A percentile compares a stretch with the other conserved stretches of the same genome.
Evolutionary conservation across 2,113 vertebrate species (phyloP).

Genomic region (Copsychus sechellarum): DNA sequence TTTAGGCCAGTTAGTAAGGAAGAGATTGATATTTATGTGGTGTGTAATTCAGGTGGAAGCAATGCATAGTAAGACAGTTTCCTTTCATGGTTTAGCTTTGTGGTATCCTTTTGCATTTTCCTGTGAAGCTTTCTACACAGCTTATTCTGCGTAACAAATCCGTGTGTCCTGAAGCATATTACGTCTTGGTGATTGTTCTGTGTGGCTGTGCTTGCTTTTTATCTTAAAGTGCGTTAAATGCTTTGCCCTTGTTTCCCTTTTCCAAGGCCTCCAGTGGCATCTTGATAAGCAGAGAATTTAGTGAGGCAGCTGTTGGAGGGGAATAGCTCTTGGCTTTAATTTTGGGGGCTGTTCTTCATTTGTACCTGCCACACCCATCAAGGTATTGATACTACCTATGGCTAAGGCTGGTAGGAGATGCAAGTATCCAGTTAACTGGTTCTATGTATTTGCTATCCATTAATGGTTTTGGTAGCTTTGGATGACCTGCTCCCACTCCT

Average conservation of each 20-base stretch:
- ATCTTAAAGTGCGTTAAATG: not conserved
- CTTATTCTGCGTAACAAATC: not conserved
- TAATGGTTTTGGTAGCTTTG: not conserved
- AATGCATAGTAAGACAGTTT: not conserved
- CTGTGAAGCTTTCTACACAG: not conserved
- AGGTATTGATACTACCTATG: accelerated
- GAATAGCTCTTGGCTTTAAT: not conserved
- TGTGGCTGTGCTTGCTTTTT: not conserved
- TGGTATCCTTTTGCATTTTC: not conserved
- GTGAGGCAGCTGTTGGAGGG: not conserved
- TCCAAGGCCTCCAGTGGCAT: not conserved
- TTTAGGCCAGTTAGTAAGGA: accelerated
- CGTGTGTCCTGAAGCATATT: accelerated
- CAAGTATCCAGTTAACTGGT: not conserved
- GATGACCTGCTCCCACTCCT: not conserved
- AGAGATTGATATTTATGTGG: not conserved
- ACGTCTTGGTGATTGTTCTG: not conserved
- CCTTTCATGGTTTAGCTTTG: not conserved
- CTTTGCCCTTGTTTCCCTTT: not conserved
- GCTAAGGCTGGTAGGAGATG: not conserved
- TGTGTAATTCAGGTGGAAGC: not conserved
- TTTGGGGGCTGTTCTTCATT: not conserved
- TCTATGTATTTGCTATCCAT: not conserved
- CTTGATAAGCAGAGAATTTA: not conserved
- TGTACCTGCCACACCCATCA: not conserved